Evolutionary conservation across 2,113 vertebrate genomes (phyloP).

Genomic region (Scopus umbretta): DNA sequence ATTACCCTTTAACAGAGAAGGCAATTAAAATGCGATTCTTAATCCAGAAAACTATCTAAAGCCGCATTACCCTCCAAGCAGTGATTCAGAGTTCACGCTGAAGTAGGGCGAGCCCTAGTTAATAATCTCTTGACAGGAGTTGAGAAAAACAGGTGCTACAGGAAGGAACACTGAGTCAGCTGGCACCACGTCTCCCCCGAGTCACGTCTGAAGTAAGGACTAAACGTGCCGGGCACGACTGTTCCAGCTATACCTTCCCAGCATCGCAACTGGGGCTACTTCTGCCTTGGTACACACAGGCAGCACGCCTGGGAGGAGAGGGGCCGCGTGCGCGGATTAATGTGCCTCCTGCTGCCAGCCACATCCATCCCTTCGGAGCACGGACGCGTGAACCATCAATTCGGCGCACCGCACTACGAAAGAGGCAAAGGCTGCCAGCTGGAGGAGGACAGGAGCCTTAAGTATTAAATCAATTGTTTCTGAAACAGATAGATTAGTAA

Average conservation of each 20-base stretch:
- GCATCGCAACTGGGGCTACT: not conserved
- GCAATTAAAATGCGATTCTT: conserved; percentile 24
- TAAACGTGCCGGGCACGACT: fast-evolving
- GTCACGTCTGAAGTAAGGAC: not conserved
- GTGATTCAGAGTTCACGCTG: not conserved
- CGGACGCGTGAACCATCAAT: fast-evolving
- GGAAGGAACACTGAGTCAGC: conserved; percentile 28
- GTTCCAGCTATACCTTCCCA: not conserved
- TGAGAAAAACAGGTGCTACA: conserved; percentile 27
- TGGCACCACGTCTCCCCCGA: not conserved
- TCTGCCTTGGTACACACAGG: not conserved
- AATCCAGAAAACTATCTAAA: conserved; percentile 2
- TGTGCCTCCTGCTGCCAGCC: not conserved
- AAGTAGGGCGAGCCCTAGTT: not conserved
- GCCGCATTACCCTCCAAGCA: not conserved
- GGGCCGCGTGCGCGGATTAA: fast-evolving
- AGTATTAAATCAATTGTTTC: not conserved
- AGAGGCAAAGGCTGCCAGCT: not conserved
- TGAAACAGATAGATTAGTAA: not conserved
- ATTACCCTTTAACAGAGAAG: not conserved
- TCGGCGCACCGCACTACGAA: not conserved
- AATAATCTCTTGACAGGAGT: not conserved
- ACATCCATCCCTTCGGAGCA: fast-evolving
- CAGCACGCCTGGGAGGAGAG: not conserved
- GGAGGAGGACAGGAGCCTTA: not conserved